phyloP scores from a whole-genome alignment of 2,113 vertebrate genomes.

The Lophotis ruficrista region DNA sequence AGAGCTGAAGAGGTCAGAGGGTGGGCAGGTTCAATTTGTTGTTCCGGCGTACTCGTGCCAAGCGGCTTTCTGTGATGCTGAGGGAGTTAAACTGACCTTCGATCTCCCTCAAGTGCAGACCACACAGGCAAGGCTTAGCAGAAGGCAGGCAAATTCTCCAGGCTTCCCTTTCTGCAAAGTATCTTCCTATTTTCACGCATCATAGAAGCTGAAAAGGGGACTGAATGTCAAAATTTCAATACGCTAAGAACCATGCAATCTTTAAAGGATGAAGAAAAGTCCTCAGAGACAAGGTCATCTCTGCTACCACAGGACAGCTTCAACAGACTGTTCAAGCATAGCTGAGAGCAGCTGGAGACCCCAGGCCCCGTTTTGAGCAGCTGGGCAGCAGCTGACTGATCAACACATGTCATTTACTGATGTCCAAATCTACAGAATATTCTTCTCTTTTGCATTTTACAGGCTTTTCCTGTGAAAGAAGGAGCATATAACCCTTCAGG shows the following conservation, averaged over 20 bases:
- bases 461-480: neutral
- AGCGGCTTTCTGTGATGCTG: neutral
- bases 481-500: neutral
- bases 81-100: neutral
- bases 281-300: neutral
- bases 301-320: neutral
- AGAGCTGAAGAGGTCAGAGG: slow-evolving; percentile 8
- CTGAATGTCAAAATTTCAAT: neutral
- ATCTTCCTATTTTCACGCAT: neutral
- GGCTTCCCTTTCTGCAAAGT: neutral
- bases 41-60: rapidly evolving
- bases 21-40: slow-evolving; percentile 41
- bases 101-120: rapidly evolving
- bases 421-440: neutral
- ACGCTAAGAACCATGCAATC: neutral
- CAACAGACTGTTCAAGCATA: neutral
- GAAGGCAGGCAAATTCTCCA: neutral
- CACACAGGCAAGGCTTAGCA: neutral
- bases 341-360: neutral
- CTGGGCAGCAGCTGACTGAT: neutral
- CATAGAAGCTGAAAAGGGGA: neutral
- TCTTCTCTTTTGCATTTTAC: neutral
- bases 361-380: neutral
- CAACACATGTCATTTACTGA: neutral
- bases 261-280: neutral